Conservation (phyloP, 2,888 invertebrate species). For the Fragum whitleyi region DNA sequence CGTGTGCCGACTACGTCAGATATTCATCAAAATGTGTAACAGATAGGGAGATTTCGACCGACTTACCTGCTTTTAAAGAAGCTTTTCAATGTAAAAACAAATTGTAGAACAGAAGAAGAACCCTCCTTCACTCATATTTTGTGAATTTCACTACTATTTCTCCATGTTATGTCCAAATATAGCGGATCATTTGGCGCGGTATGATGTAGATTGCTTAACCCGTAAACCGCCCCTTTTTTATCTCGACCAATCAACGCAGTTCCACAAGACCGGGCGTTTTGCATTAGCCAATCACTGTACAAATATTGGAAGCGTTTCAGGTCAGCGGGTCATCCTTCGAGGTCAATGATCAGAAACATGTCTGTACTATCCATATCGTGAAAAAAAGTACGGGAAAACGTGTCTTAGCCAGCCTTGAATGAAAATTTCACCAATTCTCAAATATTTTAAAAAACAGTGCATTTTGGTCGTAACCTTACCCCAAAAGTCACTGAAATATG, state of each 20-base stretch:
- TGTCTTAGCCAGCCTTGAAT: conserved; percentile 51
- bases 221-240: conserved; percentile 66
- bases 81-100: not conserved
- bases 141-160: not conserved
- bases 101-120: not conserved
- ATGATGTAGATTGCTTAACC: conserved; percentile 71
- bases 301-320: conserved; percentile 31
- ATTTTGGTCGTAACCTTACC: too few relatives aligned
- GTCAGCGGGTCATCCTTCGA: conserved; percentile 53
- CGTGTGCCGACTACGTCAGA: not conserved
- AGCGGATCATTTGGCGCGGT: conserved; percentile 75
- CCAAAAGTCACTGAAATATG: too few relatives aligned
- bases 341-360: conserved; percentile 66
- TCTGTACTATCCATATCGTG: conserved; percentile 46
- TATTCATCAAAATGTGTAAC: not conserved
- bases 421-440: too few relatives aligned
- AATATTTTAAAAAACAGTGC: too few relatives aligned
- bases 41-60: not conserved
- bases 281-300: conserved; percentile 62
- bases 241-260: conserved; percentile 66
- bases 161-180: conserved; percentile 21
- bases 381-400: conserved; percentile 64
- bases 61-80: not conserved
- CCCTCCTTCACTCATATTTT: not conserved
- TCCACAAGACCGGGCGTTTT: not conserved